Percentiles rank a stretch among this genome's conserved stretches.
Conservation (phyloP, 1,140 invertebrate species). For the Argopecten irradians region DNA sequence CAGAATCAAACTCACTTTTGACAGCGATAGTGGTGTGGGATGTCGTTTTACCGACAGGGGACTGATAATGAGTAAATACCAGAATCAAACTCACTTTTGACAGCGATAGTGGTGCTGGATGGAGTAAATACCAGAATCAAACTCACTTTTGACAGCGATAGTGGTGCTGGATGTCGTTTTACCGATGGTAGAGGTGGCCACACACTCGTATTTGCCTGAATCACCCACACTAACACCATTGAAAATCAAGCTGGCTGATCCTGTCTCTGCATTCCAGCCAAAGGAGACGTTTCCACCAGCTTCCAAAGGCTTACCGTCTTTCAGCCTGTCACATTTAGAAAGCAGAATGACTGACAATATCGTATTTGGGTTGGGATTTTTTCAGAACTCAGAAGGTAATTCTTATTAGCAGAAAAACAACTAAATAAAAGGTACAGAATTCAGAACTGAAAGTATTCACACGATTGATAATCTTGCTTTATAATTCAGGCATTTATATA, state of each 20-base stretch:
- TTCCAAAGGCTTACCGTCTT: not conserved
- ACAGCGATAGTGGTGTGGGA: too few relatives aligned
- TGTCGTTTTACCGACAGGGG: too few relatives aligned
- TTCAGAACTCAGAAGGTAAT: too few relatives aligned
- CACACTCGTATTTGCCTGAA: not conserved
- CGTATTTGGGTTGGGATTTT: too few relatives aligned
- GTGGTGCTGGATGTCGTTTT: not conserved
- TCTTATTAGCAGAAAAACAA: too few relatives aligned
- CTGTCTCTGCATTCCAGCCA: not conserved
- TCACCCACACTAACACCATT: not conserved
- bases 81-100: not conserved
- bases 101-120: not conserved
- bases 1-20: too few relatives aligned
- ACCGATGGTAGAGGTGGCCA: not conserved
- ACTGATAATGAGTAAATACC: too few relatives aligned
- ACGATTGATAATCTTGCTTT: too few relatives aligned
- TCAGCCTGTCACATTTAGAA: not conserved
- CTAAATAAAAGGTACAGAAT: too few relatives aligned
- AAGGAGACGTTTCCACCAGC: not conserved
- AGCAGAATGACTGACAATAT: not conserved
- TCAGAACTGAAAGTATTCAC: too few relatives aligned
- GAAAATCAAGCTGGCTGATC: not conserved
- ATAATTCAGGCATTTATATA: too few relatives aligned
- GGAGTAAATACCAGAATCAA: not conserved
- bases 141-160: conserved; percentile 1